Evolutionary conservation across 2,888 invertebrate genomes (phyloP).

Genomic region (Drosophila quinaria): DNA sequence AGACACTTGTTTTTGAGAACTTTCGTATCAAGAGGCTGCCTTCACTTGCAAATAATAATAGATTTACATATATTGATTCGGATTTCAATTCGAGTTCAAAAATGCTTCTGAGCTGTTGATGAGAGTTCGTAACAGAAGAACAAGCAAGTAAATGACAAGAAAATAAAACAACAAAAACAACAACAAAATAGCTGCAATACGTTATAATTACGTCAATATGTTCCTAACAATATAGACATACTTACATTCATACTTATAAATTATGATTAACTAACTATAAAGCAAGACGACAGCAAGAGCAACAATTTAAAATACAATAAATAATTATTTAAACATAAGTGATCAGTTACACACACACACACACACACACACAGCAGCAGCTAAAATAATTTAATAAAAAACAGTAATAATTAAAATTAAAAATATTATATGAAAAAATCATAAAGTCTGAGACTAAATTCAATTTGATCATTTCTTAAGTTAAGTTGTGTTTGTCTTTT

Average conservation of each 20-base stretch:
- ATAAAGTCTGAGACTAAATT: conserved; percentile 38
- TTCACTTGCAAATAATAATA: conserved; percentile 39
- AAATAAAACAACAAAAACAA: conserved; percentile 47
- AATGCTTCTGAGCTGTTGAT: conserved; percentile 26
- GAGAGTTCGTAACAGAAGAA: background rate
- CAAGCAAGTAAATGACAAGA: conserved; percentile 26
- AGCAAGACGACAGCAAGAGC: conserved; percentile 30
- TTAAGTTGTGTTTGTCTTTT: conserved; percentile 54
- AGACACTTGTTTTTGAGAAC: background rate
- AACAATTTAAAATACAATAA: conserved; percentile 49
- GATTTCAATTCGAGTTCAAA: background rate
- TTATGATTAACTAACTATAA: conserved; percentile 57
- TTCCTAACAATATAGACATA: conserved; percentile 85
- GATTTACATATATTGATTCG: conserved; percentile 11
- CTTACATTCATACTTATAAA: conserved; percentile 53
- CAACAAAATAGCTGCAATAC: conserved; percentile 85
- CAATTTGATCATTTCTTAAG: conserved; percentile 44
- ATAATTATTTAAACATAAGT: conserved; percentile 52
- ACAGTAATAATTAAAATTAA: conserved; percentile 11
- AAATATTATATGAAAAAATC: conserved; percentile 2
- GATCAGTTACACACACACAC: conserved; percentile 29
- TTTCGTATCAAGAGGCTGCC: conserved; percentile 47
- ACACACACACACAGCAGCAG: conserved; percentile 27
- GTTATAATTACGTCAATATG: conserved; percentile 86
- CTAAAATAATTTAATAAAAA: conserved; percentile 8